Conservation (phyloP, 2,113 vertebrate genomes). For the Maccullochella peelii region DNA sequence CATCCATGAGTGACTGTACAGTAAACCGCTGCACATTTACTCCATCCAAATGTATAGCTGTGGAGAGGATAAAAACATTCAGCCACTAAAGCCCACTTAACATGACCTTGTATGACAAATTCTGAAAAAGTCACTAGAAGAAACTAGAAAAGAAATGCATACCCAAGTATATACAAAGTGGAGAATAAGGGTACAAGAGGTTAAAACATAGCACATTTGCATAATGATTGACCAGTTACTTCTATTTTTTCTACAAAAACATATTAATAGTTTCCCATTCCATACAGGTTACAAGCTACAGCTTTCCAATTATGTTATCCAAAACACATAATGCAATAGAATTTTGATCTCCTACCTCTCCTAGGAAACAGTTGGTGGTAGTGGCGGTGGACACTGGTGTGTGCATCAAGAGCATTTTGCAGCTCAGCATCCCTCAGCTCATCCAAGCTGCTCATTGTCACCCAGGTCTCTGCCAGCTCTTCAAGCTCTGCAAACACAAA, state of each 20-base stretch:
- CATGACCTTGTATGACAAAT: too few species aligned
- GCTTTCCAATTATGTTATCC: background rate
- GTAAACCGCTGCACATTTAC: conserved; percentile 87
- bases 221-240: background rate
- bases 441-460: conserved; percentile 87
- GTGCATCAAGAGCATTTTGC: conserved; percentile 75
- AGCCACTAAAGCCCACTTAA: too few species aligned
- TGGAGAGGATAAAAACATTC: too few species aligned
- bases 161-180: too few species aligned
- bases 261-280: background rate
- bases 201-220: background rate
- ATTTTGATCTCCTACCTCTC: conserved; percentile 74
- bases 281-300: background rate
- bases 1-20: conserved; percentile 90
- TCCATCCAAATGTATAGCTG: conserved; percentile 66
- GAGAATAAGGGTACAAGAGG: background rate
- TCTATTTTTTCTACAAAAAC: background rate
- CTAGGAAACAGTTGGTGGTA: conserved; percentile 70
- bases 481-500: conserved; percentile 87
- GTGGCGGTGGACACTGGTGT: conserved; percentile 70
- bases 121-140: too few species aligned
- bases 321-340: background rate
- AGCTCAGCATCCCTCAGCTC: conserved; percentile 62
- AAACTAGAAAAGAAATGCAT: too few species aligned
- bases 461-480: conserved; percentile 83